These are phyloP conservation scores for Papio anubis DNA, from an alignment of 2,113 vertebrate genomes.

Conservation along the genomic window DNA sequence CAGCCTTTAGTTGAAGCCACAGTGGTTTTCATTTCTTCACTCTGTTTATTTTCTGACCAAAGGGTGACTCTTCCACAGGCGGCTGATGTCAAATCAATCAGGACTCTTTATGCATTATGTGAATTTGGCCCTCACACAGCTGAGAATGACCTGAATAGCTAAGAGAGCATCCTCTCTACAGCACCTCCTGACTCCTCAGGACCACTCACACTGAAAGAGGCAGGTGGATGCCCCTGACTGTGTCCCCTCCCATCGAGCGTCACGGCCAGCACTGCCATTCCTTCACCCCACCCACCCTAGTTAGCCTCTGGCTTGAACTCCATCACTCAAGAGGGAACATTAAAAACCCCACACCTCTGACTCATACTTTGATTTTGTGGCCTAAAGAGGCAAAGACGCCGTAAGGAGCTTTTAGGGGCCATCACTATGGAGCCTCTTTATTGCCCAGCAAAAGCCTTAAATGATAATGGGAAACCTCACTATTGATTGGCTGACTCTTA, in stretches of 20 bases:
- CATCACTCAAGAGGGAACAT: slow-evolving; percentile 62
- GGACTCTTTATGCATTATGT: background rate
- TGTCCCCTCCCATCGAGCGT: background rate
- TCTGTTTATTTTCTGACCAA: background rate
- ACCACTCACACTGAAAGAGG: background rate
- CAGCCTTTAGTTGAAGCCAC: background rate
- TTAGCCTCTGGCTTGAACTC: slow-evolving; percentile 48
- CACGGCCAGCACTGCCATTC: background rate
- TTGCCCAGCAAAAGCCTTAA: slow-evolving; percentile 84
- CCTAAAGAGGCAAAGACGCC: slow-evolving; percentile 70
- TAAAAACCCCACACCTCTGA: slow-evolving; percentile 62
- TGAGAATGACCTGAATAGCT: background rate
- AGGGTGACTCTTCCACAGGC: background rate
- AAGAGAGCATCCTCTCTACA: background rate
- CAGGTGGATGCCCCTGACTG: background rate
- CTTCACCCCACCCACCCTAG: background rate
- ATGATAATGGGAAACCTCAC: slow-evolving; percentile 84
- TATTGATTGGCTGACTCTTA: slow-evolving; percentile 84
- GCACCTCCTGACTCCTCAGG: background rate
- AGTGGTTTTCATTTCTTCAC: background rate
- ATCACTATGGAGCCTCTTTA: slow-evolving; percentile 80
- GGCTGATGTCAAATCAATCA: background rate
- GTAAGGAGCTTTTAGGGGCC: slow-evolving; percentile 77
- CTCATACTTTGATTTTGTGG: slow-evolving; percentile 67
- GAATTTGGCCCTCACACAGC: background rate